Conservation (phyloP, 2,797 vertebrate species). For the Oreochromis mossambicus region DNA sequence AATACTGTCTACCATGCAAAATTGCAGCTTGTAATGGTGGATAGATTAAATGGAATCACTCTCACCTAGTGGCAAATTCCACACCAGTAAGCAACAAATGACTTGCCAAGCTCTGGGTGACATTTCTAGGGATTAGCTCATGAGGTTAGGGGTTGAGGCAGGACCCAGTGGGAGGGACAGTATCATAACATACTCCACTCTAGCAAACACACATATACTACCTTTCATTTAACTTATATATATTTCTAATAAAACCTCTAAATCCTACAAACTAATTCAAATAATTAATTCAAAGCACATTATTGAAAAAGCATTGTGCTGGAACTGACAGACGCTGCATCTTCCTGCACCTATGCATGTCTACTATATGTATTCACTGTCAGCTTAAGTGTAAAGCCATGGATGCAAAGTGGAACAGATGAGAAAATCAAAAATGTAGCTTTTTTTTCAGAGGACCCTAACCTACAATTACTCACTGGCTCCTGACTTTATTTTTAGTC, state of each 20-base stretch:
- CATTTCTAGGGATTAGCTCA: slow-evolving; percentile 68
- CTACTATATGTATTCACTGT: neutral
- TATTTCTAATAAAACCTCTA: neutral
- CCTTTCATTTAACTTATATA: neutral
- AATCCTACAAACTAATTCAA: neutral
- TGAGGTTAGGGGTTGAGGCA: slow-evolving; percentile 49
- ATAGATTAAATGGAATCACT: slow-evolving; percentile 71
- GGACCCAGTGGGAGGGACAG: slow-evolving; percentile 53
- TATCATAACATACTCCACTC: slow-evolving; percentile 18
- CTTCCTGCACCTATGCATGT: neutral
- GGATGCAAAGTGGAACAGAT: slow-evolving; percentile 23
- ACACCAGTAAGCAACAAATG: slow-evolving; percentile 73
- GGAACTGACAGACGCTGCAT: neutral
- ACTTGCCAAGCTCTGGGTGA: slow-evolving; percentile 62
- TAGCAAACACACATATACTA: neutral
- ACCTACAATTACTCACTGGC: neutral
- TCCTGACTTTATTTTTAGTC: neutral
- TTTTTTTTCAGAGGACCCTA: slow-evolving; percentile 9
- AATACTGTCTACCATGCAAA: slow-evolving; percentile 66
- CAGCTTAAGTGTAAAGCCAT: neutral
- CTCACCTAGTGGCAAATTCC: slow-evolving; percentile 70
- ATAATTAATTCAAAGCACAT: neutral
- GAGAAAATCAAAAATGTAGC: slow-evolving; percentile 14
- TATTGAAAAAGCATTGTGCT: neutral
- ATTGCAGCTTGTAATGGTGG: slow-evolving; percentile 64